These are phyloP conservation scores for Syritta pipiens DNA, from an alignment of 2,888 invertebrate genomes.

Conservation along the genomic window DNA sequence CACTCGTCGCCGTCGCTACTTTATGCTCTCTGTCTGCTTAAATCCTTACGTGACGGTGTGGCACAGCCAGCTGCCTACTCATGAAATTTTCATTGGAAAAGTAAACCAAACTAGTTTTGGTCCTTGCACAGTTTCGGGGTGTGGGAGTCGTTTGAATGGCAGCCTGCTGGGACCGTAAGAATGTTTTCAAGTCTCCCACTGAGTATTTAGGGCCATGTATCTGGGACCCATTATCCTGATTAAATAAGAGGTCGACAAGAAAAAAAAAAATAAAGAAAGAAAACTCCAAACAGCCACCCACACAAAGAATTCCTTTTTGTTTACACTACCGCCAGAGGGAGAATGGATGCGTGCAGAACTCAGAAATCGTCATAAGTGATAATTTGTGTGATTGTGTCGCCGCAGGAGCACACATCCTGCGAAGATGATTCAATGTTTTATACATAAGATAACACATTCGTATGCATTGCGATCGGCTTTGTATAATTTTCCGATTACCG, in stretches of 20 bases:
- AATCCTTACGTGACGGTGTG: constrained; percentile 11
- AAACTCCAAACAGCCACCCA: neutral
- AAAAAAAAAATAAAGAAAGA: neutral
- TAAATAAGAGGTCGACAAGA: constrained; percentile 28
- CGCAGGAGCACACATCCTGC: constrained; percentile 8
- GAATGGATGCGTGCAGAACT: constrained; percentile 5
- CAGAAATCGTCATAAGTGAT: constrained; percentile 40
- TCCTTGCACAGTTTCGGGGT: neutral
- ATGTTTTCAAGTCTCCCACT: constrained; percentile 30
- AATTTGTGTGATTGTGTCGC: constrained; percentile 50
- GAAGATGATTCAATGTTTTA: constrained; percentile 43
- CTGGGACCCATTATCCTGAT: constrained; percentile 57
- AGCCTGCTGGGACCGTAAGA: constrained; percentile 39
- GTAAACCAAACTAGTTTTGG: constrained; percentile 40
- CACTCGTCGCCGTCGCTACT: neutral
- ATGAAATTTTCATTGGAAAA: constrained; percentile 52
- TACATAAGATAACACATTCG: constrained; percentile 51
- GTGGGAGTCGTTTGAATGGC: constrained; percentile 1
- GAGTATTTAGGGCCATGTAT: constrained; percentile 46
- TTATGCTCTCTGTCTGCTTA: constrained; percentile 24
- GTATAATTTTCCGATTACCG: constrained; percentile 62
- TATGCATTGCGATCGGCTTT: constrained; percentile 59
- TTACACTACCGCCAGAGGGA: neutral
- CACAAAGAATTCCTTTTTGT: constrained; percentile 1
- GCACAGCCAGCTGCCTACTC: constrained; percentile 29